Conservation (phyloP, 2,888 invertebrate species). For the Drosophila borealis region DNA sequence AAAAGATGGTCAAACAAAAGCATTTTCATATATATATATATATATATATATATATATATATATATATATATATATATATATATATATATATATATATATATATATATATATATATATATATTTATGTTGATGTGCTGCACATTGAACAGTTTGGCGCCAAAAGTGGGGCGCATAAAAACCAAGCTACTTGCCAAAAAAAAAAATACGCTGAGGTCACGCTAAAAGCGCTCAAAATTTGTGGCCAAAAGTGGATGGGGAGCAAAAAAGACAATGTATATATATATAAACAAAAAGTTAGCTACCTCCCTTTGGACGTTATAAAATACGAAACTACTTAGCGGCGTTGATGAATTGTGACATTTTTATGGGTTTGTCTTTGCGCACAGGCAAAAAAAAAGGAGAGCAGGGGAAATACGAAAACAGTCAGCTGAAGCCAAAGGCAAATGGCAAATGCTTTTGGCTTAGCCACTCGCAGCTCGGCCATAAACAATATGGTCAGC, state of each 20-base stretch:
- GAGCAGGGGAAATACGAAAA: background rate
- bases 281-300: slow-evolving; percentile 29
- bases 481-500: slow-evolving; percentile 67
- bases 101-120: background rate
- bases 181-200: slow-evolving; percentile 27
- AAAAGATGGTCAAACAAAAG: no score
- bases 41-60: background rate
- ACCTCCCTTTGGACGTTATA: slow-evolving; percentile 44
- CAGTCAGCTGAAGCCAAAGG: slow-evolving; percentile 25
- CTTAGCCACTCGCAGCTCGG: slow-evolving; percentile 52
- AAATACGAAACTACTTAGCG: slow-evolving; percentile 76
- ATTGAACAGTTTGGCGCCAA: slow-evolving; percentile 4
- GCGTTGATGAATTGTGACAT: slow-evolving; percentile 79
- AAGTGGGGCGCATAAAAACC: background rate
- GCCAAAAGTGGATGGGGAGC: slow-evolving; percentile 10
- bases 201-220: slow-evolving; percentile 50
- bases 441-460: slow-evolving; percentile 46
- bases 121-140: background rate
- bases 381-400: slow-evolving; percentile 10
- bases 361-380: slow-evolving; percentile 79
- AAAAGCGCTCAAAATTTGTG: slow-evolving; percentile 53
- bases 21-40: background rate
- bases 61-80: background rate
- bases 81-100: background rate
- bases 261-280: slow-evolving; percentile 23